phyloP scores from a whole-genome alignment of 2,113 vertebrate genomes.

The Manacus vitellinus region DNA sequence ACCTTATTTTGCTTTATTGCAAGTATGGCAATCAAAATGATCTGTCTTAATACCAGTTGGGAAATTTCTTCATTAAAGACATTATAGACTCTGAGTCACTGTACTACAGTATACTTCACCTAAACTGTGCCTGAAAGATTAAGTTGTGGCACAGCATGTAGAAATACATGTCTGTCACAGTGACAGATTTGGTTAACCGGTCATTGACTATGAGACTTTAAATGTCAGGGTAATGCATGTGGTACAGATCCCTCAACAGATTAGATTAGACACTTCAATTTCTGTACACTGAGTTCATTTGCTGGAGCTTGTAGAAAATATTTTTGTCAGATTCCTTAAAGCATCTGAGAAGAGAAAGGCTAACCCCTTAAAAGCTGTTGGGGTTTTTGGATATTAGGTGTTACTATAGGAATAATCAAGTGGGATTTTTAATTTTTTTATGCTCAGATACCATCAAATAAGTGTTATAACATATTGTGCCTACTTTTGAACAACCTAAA shows the following conservation, averaged over 20 bases:
- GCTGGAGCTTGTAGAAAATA: conserved; percentile 9
- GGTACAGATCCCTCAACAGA: conserved; percentile 33
- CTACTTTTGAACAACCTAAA: not conserved
- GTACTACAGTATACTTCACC: not conserved
- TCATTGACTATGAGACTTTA: conserved; percentile 38
- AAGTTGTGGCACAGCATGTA: conserved; percentile 31
- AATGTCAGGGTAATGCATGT: conserved; percentile 50
- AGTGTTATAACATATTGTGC: not conserved
- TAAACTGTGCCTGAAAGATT: not conserved
- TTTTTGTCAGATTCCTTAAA: conserved; percentile 17
- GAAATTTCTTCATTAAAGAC: conserved; percentile 1
- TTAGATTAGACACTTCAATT: conserved; percentile 52
- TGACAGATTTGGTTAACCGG: conserved; percentile 56
- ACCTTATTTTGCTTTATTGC: not conserved
- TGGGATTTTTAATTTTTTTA: not conserved
- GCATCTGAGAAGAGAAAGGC: conserved; percentile 6
- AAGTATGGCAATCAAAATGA: conserved; percentile 21
- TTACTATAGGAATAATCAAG: not conserved
- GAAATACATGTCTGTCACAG: conserved; percentile 30
- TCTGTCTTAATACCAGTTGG: not conserved
- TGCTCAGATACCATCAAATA: not conserved
- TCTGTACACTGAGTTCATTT: conserved; percentile 11
- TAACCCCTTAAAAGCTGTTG: not conserved
- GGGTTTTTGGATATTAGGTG: not conserved
- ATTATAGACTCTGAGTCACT: not conserved